Percentiles rank a stretch among this genome's conserved stretches.
phyloP scores from a whole-genome alignment of 2,113 vertebrate genomes.

The Argyrosomus japonicus region DNA sequence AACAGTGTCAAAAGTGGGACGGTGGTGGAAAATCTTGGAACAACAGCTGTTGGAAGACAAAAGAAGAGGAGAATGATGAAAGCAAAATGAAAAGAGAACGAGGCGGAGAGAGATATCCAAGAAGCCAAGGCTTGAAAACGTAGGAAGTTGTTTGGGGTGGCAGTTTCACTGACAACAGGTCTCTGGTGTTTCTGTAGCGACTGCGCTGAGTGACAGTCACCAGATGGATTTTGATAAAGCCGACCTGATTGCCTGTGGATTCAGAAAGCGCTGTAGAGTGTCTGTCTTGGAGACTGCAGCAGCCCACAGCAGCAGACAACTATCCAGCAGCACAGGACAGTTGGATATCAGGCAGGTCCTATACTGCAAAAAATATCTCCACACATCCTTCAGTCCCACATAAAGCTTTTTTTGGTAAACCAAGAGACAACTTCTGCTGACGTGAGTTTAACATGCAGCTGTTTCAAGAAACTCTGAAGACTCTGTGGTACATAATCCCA shows the following conservation, averaged over 20 bases:
- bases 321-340: conserved; percentile 38
- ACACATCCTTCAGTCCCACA: neutral
- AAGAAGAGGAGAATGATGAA: neutral
- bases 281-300: conserved; percentile 37
- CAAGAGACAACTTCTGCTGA: neutral
- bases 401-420: neutral
- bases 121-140: neutral
- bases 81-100: conserved; percentile 11
- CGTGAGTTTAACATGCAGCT: neutral
- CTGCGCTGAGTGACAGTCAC: conserved; percentile 36
- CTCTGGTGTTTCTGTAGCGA: conserved; percentile 28
- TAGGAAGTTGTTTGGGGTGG: conserved; percentile 22
- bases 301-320: conserved; percentile 32
- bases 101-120: neutral
- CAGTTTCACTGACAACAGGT: conserved; percentile 27
- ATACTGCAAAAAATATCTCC: conserved; percentile 18
- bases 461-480: neutral
- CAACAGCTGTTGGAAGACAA: conserved; percentile 17
- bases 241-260: conserved; percentile 40
- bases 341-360: conserved; percentile 30
- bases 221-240: conserved; percentile 55
- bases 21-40: conserved; percentile 9
- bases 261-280: conserved; percentile 4
- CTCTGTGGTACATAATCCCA: too few relatives aligned
- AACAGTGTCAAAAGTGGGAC: neutral